Evolutionary conservation across 2,113 vertebrate species (phyloP).

Genomic region (Cacatua alba): DNA sequence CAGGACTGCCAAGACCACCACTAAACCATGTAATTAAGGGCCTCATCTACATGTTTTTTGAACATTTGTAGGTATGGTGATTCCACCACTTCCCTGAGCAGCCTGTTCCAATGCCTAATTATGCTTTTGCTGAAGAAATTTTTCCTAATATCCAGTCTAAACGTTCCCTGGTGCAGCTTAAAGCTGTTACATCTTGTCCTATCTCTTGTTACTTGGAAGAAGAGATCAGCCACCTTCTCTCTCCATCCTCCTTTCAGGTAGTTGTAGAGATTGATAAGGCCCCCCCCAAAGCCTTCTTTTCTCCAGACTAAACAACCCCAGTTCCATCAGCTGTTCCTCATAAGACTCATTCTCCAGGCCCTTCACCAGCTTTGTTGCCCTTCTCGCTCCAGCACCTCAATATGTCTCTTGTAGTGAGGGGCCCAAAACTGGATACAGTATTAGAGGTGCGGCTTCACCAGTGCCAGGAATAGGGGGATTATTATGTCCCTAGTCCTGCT

Average conservation of each 20-base stretch:
- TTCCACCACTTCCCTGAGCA: background rate
- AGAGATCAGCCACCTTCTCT: background rate
- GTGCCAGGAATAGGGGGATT: background rate
- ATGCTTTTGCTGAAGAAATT: background rate
- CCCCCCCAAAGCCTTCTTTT: too few species aligned
- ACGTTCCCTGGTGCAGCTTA: background rate
- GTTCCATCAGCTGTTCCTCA: too few species aligned
- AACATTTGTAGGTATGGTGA: background rate
- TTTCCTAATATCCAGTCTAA: background rate
- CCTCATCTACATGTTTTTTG: background rate
- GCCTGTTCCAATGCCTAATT: background rate
- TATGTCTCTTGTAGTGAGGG: background rate
- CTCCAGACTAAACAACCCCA: too few species aligned
- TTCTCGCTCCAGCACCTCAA: too few species aligned
- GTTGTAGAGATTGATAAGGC: background rate
- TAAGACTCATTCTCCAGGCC: too few species aligned
- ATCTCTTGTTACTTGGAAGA: background rate
- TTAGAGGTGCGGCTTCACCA: background rate
- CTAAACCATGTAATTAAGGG: background rate
- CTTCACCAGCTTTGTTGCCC: too few species aligned
- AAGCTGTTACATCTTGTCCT: background rate
- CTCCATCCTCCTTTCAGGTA: background rate
- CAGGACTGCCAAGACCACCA: background rate
- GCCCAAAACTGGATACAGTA: background rate
- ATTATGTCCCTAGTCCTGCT: background rate